Evolutionary conservation across 2,797 vertebrate genomes (phyloP), one percentile per base, ranked within the genome.

Genomic region (Eremophila alpestris): DNA sequence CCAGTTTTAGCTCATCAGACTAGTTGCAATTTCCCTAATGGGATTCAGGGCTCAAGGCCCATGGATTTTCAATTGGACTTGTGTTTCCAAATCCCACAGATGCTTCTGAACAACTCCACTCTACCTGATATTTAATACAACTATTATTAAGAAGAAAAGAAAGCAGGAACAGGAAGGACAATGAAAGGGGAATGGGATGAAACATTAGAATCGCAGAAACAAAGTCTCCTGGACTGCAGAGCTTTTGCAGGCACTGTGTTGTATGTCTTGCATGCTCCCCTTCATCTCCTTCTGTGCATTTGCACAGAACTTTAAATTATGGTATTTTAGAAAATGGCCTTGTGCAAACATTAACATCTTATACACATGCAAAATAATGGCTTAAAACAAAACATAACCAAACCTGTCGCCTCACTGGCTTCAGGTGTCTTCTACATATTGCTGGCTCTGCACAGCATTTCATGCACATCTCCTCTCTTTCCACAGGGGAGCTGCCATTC

Each of bases 1-100:
- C 90, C 90, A 92, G 40, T 89, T 96, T 95, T 79, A 93, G 73
- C 41, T 93, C 83, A 93, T 92, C 89, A 91, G 86, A 81, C 84
- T 68, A 92, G 52, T 32, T 63, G 60, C 71, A 41, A 65, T 91
- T 92, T 94, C 52, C 79, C 83, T 74, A 79, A 82, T 0, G 30
- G 75, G 64, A 88, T 70, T 87, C 67, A 74, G 52, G 87, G 85
- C 70, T 75, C 89, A 87, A 89, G 87, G 62, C 89, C 62, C 30
- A 6, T 24, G 24, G 52, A 81, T 84, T 90, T 94, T 83, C 92
- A 93, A 76, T 90, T 94, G 65, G 82, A 86, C 76, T 88, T 63
- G 65, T 63, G 48, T 49, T 90, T 91, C 80, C 36, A 95, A 96
- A 95, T 86, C 85, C 94, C 94, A 83, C 22, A 46, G 76, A 73